Evolutionary conservation across 1,140 invertebrate genomes (phyloP).

Genomic region (Goniozus legneri): DNA sequence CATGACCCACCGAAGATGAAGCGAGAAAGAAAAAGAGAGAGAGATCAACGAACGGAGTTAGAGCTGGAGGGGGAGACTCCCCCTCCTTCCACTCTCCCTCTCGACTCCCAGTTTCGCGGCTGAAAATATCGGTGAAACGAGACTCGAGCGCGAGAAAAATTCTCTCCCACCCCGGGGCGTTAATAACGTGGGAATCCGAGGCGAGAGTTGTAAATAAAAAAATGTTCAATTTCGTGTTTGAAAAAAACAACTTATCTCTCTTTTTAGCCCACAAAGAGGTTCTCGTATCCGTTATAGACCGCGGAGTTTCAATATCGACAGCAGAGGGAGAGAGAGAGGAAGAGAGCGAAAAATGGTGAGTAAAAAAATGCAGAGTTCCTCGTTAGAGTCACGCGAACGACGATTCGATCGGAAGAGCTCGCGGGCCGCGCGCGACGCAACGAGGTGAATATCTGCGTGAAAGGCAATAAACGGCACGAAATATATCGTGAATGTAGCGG

Average conservation of each 20-base stretch:
- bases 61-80: too few relatives aligned
- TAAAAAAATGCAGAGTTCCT: too few relatives aligned
- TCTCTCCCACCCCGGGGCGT: too few relatives aligned
- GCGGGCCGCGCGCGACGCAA: too few relatives aligned
- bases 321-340: too few relatives aligned
- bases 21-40: background rate
- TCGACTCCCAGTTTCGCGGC: too few relatives aligned
- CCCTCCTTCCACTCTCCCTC: too few relatives aligned
- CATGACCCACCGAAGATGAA: constrained; percentile 1
- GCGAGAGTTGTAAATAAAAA: constrained; percentile 16
- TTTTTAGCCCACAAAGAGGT: background rate
- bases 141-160: too few relatives aligned
- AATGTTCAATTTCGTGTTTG: constrained; percentile 14
- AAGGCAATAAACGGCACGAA: background rate
- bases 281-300: background rate
- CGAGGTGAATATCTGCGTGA: background rate
- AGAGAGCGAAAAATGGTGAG: too few relatives aligned
- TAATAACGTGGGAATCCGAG: too few relatives aligned
- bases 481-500: too few relatives aligned
- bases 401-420: constrained; percentile 13
- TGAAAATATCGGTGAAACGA: too few relatives aligned
- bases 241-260: background rate
- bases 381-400: constrained; percentile 18
- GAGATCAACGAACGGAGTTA: background rate
- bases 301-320: constrained; percentile 7